Conservation (phyloP, 2,113 vertebrate species). For the Cryptoleucopteryx plumbea region DNA sequence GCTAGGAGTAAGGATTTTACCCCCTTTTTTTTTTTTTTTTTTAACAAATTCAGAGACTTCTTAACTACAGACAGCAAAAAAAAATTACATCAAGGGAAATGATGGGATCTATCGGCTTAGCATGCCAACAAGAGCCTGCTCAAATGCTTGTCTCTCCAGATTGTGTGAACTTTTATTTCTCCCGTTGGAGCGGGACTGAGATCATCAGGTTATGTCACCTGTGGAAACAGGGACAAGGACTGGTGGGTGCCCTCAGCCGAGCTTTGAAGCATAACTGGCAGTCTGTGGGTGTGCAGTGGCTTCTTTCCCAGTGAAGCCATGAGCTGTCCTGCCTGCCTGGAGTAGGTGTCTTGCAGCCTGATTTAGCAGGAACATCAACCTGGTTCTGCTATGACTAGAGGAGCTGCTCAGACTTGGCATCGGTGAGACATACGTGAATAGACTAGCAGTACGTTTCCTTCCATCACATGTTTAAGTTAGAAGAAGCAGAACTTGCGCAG, state of each 20-base stretch:
- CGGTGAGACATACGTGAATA: fast-evolving
- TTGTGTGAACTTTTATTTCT: background rate
- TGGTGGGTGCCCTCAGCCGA: background rate
- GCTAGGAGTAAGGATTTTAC: background rate
- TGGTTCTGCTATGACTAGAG: background rate
- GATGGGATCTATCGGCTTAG: fast-evolving
- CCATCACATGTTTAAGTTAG: background rate
- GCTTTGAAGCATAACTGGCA: background rate
- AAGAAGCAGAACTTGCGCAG: background rate
- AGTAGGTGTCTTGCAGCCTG: background rate
- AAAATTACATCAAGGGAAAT: background rate
- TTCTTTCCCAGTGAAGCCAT: background rate
- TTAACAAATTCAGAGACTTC: background rate
- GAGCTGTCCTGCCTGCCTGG: background rate
- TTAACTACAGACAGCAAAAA: background rate
- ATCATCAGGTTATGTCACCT: background rate
- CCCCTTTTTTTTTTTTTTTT: too few species aligned
- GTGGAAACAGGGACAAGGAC: background rate
- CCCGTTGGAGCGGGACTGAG: background rate
- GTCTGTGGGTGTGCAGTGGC: background rate
- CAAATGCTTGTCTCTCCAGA: background rate
- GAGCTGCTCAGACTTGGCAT: background rate
- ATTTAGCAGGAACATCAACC: background rate
- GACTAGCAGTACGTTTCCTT: background rate
- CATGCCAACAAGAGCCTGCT: background rate